Conservation (phyloP, 2,797 vertebrate genomes). For the Moxostoma hubbsi region DNA sequence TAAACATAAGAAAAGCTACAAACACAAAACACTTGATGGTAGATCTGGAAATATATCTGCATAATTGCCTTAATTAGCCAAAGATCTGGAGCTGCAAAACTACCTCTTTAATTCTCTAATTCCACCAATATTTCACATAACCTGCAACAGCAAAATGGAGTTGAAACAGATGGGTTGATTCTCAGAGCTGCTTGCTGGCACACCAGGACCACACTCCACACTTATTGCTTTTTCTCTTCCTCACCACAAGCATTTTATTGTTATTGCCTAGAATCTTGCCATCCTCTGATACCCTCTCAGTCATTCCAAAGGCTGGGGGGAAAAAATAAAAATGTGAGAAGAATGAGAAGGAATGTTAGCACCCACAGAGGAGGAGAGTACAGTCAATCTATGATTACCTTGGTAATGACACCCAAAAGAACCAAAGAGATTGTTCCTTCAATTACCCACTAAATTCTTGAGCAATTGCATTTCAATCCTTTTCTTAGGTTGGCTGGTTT, state of each 20-base stretch:
- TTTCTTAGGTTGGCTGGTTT: slow-evolving; percentile 31
- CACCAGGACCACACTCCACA: slow-evolving; percentile 42
- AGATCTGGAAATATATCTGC: background rate
- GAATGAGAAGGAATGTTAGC: slow-evolving; percentile 24
- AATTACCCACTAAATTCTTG: slow-evolving; percentile 62
- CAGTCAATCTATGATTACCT: slow-evolving; percentile 37
- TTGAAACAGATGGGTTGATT: slow-evolving; percentile 57
- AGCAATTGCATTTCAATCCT: slow-evolving; percentile 61
- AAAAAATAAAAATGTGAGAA: slow-evolving; percentile 49
- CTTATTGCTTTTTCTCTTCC: slow-evolving; percentile 50
- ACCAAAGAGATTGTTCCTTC: slow-evolving; percentile 60
- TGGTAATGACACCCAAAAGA: slow-evolving; percentile 39
- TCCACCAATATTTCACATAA: slow-evolving; percentile 9
- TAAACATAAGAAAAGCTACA: background rate
- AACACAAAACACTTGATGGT: background rate
- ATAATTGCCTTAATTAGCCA: background rate
- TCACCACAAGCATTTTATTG: slow-evolving; percentile 55
- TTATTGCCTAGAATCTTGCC: slow-evolving; percentile 51
- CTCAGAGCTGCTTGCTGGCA: slow-evolving; percentile 25
- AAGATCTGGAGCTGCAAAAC: slow-evolving; percentile 15
- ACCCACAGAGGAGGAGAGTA: slow-evolving; percentile 21
- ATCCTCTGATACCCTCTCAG: slow-evolving; percentile 30
- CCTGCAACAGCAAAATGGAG: slow-evolving; percentile 31
- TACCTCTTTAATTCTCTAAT: slow-evolving; percentile 34
- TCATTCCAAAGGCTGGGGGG: slow-evolving; percentile 45